These are phyloP conservation scores for Larimichthys crocea DNA, from an alignment of 2,113 vertebrate genomes.

Conservation along the genomic window DNA sequence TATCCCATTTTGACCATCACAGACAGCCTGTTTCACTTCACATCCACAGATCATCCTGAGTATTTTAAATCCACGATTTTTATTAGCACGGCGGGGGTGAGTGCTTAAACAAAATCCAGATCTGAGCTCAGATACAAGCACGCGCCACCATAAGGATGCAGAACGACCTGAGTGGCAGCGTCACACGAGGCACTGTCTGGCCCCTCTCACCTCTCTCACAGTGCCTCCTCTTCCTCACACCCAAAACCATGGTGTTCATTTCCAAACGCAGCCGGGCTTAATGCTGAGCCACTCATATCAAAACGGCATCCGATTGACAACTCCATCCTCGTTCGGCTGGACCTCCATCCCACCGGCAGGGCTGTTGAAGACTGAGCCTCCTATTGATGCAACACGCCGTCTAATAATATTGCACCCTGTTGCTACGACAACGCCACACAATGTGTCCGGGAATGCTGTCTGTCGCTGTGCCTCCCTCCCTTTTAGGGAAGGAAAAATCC, in stretches of 20 bases:
- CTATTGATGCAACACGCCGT: constrained; percentile 68
- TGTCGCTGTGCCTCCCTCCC: constrained; percentile 52
- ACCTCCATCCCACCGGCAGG: constrained; percentile 61
- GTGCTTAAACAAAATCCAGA: constrained; percentile 26
- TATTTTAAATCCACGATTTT: constrained; percentile 14
- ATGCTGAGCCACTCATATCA: constrained; percentile 55
- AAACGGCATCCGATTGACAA: constrained; percentile 28
- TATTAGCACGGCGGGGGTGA: background rate
- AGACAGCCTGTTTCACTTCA: constrained; percentile 38
- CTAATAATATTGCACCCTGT: constrained; percentile 71
- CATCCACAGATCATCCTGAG: constrained; percentile 19
- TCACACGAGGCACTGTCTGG: constrained; percentile 56
- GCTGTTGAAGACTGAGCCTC: constrained; percentile 62
- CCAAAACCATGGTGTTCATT: constrained; percentile 67
- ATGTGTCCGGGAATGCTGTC: constrained; percentile 78
- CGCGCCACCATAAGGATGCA: constrained; percentile 48
- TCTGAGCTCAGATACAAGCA: constrained; percentile 24
- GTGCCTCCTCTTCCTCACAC: constrained; percentile 78
- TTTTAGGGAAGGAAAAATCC: constrained; percentile 59
- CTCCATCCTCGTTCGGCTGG: constrained; percentile 49
- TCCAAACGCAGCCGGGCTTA: constrained; percentile 53
- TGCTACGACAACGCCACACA: constrained; percentile 75
- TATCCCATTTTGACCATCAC: constrained; percentile 39
- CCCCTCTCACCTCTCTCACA: constrained; percentile 78
- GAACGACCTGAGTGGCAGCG: constrained; percentile 47